Conservation (phyloP, 2,888 invertebrate genomes). For the Alloplasta piceator region DNA sequence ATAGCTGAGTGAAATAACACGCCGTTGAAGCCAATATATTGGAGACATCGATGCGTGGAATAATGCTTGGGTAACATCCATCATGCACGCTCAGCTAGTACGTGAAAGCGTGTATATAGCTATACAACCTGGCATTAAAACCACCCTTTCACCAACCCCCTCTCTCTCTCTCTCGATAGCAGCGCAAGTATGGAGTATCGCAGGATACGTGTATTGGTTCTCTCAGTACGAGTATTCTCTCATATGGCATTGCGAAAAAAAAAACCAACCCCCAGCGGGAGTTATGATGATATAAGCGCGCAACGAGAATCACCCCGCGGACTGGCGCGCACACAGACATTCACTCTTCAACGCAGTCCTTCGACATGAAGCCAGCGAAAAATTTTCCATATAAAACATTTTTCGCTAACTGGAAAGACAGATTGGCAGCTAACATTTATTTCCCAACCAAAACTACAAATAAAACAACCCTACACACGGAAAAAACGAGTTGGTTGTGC, state of each 20-base stretch:
- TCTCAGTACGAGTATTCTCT: conserved; percentile 8
- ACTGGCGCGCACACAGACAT: background rate
- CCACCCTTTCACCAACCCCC: background rate
- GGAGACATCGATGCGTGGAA: conserved; percentile 69
- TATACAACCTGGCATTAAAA: conserved; percentile 23
- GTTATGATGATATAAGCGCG: background rate
- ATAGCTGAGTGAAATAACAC: conserved; percentile 33
- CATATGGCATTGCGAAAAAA: background rate
- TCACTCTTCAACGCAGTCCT: background rate
- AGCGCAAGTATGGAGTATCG: background rate
- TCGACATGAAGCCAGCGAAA: conserved; percentile 42
- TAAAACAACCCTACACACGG: too few species aligned
- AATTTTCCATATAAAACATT: too few species aligned
- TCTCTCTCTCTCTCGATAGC: background rate
- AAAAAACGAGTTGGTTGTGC: too few species aligned
- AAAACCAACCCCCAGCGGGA: conserved; percentile 9
- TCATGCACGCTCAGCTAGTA: conserved; percentile 70
- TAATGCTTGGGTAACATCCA: conserved; percentile 72
- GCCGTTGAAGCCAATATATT: conserved; percentile 58
- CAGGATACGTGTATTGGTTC: conserved; percentile 5
- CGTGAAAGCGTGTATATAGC: conserved; percentile 54
- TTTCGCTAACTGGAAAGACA: too few species aligned
- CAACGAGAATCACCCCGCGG: background rate
- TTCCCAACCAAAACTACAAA: too few species aligned
- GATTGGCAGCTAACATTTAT: too few species aligned